Evolutionary conservation across 2,797 vertebrate genomes (phyloP).

Genomic region (Danio choprae): DNA sequence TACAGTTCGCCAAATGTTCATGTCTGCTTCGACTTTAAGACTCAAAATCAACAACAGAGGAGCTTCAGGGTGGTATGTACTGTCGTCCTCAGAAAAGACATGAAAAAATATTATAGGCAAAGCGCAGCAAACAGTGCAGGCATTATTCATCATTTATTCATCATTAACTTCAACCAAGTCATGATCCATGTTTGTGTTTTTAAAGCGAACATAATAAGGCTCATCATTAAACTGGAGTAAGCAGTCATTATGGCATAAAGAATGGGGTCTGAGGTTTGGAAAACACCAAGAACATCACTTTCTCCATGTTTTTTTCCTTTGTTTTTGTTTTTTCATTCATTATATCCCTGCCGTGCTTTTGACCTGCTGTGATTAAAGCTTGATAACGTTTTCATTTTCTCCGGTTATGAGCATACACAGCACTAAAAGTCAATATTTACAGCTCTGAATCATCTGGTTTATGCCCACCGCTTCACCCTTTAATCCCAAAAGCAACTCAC

Average conservation of each 20-base stretch:
- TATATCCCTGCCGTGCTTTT: neutral
- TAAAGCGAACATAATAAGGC: constrained; percentile 20
- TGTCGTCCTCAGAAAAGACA: constrained; percentile 16
- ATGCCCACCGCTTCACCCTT: neutral
- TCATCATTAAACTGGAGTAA: constrained; percentile 43
- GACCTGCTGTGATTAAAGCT: constrained; percentile 1
- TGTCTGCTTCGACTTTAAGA: constrained; percentile 44
- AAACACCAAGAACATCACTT: constrained; percentile 13
- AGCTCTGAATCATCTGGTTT: neutral
- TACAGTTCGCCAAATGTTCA: constrained; percentile 26
- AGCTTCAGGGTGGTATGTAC: constrained; percentile 51
- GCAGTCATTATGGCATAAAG: constrained; percentile 22
- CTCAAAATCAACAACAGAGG: constrained; percentile 53
- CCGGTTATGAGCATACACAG: neutral
- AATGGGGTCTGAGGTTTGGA: constrained; percentile 36
- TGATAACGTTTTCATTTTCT: constrained; percentile 5
- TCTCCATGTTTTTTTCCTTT: neutral
- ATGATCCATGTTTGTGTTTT: constrained; percentile 47
- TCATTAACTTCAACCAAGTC: constrained; percentile 30
- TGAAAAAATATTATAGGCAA: neutral
- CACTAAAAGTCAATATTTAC: neutral
- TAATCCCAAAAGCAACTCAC: neutral
- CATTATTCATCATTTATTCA: constrained; percentile 15
- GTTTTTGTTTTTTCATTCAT: neutral
- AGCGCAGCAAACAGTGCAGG: constrained; percentile 27